phyloP scores from a whole-genome alignment of 1,140 invertebrate species.

The Tigriopus japonicus region DNA sequence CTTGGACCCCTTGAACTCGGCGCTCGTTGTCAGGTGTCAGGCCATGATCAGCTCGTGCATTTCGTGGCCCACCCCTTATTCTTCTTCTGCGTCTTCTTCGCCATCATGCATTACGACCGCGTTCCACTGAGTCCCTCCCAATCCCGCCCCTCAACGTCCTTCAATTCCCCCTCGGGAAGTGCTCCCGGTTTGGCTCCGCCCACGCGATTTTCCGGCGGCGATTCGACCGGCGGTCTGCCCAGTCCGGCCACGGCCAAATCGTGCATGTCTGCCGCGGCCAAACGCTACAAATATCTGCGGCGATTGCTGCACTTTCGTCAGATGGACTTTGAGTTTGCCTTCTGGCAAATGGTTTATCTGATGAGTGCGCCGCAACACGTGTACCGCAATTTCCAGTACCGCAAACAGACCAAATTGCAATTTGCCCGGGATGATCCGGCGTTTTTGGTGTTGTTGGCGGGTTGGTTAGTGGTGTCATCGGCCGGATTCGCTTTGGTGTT shows the following conservation, averaged over 20 bases:
- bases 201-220: background rate
- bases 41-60: no score
- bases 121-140: no score
- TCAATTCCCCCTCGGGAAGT: no score
- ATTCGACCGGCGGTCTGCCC: background rate
- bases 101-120: no score
- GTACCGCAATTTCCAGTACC: constrained; percentile 91
- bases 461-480: constrained; percentile 55
- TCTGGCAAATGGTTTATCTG: constrained; percentile 96
- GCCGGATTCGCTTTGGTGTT: constrained; percentile 70
- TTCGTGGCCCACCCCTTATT: no score
- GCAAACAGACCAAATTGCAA: constrained; percentile 96
- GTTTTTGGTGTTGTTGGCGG: constrained; percentile 75
- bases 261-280: constrained; percentile 65
- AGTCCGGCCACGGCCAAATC: constrained; percentile 2
- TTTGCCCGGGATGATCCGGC: constrained; percentile 98
- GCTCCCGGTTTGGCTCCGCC: no score
- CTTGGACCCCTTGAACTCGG: no score
- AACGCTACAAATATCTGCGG: constrained; percentile 77
- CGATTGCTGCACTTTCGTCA: constrained; percentile 81
- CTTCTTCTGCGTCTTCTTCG: no score
- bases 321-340: constrained; percentile 99
- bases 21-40: no score
- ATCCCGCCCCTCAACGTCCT: no score
- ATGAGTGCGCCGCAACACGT: constrained; percentile 92